Base-by-base conservation (phyloP, 2,797 vertebrate genomes). In the Danionella dracula region DNA sequence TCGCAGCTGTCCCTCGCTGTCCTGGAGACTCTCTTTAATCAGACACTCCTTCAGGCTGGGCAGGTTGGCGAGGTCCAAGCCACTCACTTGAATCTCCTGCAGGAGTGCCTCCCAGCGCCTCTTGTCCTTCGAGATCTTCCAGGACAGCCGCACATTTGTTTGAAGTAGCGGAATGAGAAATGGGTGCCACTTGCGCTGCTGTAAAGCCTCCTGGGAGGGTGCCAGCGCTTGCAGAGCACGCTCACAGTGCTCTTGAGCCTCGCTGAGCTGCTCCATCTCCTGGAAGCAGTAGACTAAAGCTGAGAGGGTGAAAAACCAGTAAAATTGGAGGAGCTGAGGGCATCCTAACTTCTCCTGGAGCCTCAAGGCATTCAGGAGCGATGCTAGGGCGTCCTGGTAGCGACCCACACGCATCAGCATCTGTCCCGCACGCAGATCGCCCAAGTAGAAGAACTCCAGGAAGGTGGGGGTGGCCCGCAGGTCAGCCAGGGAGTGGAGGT, bases 71-170 rank as follows among this genome's bases (percentile, higher is more conserved):
- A 85, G 66, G 20, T 80, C 86, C 0, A 75, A 77, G 46, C 90
- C 81, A 0, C 84, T 79, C 67, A 91, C 93, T 59, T 87, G 89
- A 72, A 95, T 76, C 35, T 83, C 83, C 53, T 82, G 91, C 71
- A 96, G 84, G 56, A 82, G 83, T 51, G 90, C 91, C 75, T 98
- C 94, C 0, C 93, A 94, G 2, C 48, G 85, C n/a, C 90, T 88
- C 72, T 96, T 96, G 83, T 97, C 94, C 66, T 82, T 86, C 8
- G 93, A 92, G 23, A 93, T 91, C 77, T 92, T 91, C 94, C 94
- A 97, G 15, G 93, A 94, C 51, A 97, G 82, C 40, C 93, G 88
- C 12, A 97, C 78, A 0, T 93, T 90, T 1, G 84, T 83, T 69
- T 88, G 91, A 9, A 97, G 81, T 77, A 98, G 87, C 0, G 93